phyloP scores from a whole-genome alignment of 2,888 invertebrate species.

The Ophioninae sp. region DNA sequence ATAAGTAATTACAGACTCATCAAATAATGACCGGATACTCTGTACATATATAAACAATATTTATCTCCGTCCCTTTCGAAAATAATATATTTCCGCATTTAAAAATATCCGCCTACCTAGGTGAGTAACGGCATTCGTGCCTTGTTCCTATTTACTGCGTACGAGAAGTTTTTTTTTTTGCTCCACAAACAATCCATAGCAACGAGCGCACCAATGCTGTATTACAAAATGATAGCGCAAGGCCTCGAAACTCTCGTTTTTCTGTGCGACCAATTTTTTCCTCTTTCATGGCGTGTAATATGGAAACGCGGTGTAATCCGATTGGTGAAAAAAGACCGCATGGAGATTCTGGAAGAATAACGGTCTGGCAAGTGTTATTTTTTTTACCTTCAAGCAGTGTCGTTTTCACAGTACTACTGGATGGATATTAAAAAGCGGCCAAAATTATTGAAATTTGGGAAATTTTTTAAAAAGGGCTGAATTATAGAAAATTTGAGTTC shows the following conservation, averaged over 20 bases:
- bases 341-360: background rate
- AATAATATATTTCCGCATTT: conserved; percentile 35
- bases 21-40: no score
- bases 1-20: no score
- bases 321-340: background rate
- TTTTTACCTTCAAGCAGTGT: no score
- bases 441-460: no score
- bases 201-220: conserved; percentile 18
- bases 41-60: background rate
- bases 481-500: no score
- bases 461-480: no score
- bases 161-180: conserved; percentile 20
- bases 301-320: conserved; percentile 39
- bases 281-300: conserved; percentile 25
- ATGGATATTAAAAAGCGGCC: no score
- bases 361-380: no score
- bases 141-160: conserved; percentile 31
- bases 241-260: conserved; percentile 38
- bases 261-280: background rate
- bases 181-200: conserved; percentile 32
- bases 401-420: no score
- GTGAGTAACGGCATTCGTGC: conserved; percentile 49
- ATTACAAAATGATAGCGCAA: conserved; percentile 31
- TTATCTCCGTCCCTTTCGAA: background rate
- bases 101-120: conserved; percentile 37